Percentiles rank a stretch among this genome's conserved stretches.
phyloP scores from a whole-genome alignment of 1,140 invertebrate species.

The Prorops nasuta region DNA sequence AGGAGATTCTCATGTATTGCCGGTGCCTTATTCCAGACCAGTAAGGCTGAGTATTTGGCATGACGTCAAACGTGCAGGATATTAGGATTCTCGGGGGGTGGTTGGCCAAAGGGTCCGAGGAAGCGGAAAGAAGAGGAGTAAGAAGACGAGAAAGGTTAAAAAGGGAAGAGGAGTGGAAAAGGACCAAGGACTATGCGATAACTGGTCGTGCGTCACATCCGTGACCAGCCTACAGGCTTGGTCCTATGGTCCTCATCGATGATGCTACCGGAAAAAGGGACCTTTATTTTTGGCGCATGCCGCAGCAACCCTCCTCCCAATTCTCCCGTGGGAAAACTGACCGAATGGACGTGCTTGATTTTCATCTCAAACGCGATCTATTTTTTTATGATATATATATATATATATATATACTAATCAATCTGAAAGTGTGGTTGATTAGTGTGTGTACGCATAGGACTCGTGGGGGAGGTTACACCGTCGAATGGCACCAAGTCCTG shows the following conservation, averaged over 20 bases:
- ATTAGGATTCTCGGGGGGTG: conserved; percentile 51
- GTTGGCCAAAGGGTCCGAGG: conserved; percentile 23
- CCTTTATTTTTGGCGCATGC: conserved; percentile 37
- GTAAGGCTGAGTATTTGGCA: conserved; percentile 52
- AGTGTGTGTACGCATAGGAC: no score
- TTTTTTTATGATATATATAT: no score
- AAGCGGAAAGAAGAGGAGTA: conserved; percentile 16
- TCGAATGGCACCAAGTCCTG: no score
- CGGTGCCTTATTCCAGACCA: conserved; percentile 41
- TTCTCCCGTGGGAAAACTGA: conserved; percentile 10
- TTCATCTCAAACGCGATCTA: conserved; percentile 7
- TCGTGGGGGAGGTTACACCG: no score
- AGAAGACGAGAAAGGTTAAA: conserved; percentile 12
- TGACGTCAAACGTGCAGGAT: conserved; percentile 54
- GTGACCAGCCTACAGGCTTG: conserved; percentile 49
- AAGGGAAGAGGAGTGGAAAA: no score
- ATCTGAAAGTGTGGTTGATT: no score
- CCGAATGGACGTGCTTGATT: background rate
- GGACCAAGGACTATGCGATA: conserved; percentile 37
- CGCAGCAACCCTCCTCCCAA: background rate
- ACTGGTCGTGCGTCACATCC: conserved; percentile 48
- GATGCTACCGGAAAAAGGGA: conserved; percentile 12
- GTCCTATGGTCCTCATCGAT: conserved; percentile 21
- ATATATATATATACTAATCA: background rate
- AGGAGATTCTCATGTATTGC: no score